Percentiles rank a stretch among this genome's conserved stretches.
phyloP scores from a whole-genome alignment of 2,797 vertebrate species.

The Crocidura indochinensis region DNA sequence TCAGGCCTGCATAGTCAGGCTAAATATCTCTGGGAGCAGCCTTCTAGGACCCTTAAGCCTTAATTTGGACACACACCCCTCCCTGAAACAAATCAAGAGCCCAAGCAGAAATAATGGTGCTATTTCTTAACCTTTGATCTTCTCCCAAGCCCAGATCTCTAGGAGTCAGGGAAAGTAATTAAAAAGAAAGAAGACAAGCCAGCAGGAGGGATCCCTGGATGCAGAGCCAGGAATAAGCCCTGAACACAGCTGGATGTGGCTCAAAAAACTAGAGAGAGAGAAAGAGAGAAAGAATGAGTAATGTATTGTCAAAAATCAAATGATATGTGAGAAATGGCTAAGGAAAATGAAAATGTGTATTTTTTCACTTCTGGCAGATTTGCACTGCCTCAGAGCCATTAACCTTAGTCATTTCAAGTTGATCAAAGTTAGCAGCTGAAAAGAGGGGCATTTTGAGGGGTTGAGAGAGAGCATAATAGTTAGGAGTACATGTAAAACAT shows the following conservation, averaged over 20 bases:
- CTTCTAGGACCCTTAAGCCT: no score
- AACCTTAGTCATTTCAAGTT: neutral
- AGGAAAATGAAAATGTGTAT: slow-evolving; percentile 7
- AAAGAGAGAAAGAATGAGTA: neutral
- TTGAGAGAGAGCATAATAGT: no score
- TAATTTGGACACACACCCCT: no score
- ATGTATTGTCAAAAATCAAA: neutral
- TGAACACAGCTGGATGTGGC: neutral
- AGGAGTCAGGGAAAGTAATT: slow-evolving; percentile 13
- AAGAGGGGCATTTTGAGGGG: no score
- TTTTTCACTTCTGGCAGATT: slow-evolving; percentile 29
- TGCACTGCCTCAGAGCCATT: neutral
- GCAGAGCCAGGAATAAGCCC: neutral
- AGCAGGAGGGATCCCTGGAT: neutral
- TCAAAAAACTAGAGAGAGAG: neutral
- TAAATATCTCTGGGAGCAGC: no score
- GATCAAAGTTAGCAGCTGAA: slow-evolving; percentile 9
- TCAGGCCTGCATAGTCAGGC: no score
- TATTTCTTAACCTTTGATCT: neutral
- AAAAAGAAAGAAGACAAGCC: neutral
- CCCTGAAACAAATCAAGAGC: neutral
- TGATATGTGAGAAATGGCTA: slow-evolving; percentile 1
- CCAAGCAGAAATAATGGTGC: slow-evolving; percentile 35
- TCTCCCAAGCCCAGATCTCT: neutral
- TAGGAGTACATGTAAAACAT: no score